Percentiles rank a stretch among this genome's conserved stretches.
Evolutionary conservation across 2,888 invertebrate species (phyloP).

Genomic region (Sipha maydis): DNA sequence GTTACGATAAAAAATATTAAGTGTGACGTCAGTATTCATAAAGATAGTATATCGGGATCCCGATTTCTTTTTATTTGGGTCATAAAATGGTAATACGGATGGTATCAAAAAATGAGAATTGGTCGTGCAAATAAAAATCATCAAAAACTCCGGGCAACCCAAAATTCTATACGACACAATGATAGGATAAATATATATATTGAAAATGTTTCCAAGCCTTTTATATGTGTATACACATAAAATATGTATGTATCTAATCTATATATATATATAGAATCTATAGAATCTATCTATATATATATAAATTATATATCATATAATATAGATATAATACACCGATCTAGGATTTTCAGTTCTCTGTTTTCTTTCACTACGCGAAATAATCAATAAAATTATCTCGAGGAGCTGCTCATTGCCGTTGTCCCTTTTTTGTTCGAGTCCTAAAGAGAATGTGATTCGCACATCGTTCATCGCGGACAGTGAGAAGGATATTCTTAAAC

Average conservation of each 20-base stretch:
- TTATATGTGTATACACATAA: background rate
- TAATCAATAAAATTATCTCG: slow-evolving; percentile 21
- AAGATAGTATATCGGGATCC: background rate
- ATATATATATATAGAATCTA: too few species aligned
- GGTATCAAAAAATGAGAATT: background rate
- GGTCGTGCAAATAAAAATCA: background rate
- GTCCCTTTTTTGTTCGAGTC: background rate
- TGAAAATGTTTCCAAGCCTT: background rate
- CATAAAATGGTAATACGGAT: background rate
- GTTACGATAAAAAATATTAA: background rate
- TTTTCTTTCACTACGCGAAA: background rate
- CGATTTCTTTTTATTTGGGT: background rate
- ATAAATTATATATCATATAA: too few species aligned
- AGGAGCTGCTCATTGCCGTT: background rate
- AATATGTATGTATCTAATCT: too few species aligned
- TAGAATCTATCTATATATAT: too few species aligned
- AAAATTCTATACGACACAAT: background rate
- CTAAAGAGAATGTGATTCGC: background rate
- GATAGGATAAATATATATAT: background rate
- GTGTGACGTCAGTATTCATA: background rate
- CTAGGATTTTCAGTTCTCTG: background rate
- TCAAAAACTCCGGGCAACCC: background rate
- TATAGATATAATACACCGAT: background rate
- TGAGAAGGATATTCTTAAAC: too few species aligned
- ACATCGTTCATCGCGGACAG: background rate